Conservation (phyloP, 1,140 invertebrate genomes). For the Limonius californicus region DNA sequence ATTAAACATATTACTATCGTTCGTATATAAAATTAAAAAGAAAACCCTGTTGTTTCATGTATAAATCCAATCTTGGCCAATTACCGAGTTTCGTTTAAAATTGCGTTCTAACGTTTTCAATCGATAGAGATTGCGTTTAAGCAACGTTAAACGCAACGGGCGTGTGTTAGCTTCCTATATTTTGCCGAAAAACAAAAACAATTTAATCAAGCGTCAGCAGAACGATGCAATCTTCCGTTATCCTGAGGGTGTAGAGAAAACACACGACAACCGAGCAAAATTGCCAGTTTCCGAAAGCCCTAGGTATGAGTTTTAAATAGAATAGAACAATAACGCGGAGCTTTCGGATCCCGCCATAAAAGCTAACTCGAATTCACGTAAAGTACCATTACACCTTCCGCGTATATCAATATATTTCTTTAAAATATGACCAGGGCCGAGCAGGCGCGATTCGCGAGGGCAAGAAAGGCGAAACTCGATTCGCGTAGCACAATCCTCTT, state of each 20-base stretch:
- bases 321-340: conserved; percentile 26
- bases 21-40: no score
- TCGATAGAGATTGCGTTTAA: no score
- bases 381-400: conserved; percentile 18
- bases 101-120: no score
- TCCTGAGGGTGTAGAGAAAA: conserved; percentile 9
- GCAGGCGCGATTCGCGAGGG: no score
- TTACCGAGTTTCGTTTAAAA: no score
- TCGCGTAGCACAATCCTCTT: neutral
- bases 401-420: conserved; percentile 21
- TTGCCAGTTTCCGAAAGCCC: conserved; percentile 24
- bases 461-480: no score
- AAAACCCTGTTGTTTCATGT: no score
- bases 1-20: no score
- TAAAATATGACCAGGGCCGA: conserved; percentile 14
- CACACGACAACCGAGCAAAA: conserved; percentile 18
- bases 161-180: no score
- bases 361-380: conserved; percentile 20
- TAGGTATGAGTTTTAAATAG: conserved; percentile 28
- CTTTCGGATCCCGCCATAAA: conserved; percentile 21
- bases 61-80: no score
- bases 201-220: conserved; percentile 25
- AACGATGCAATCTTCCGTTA: conserved; percentile 30
- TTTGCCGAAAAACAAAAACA: conserved; percentile 13
- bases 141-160: no score